These are phyloP conservation scores for Capromys pilorides DNA, from an alignment of 2,797 vertebrate genomes.

Conservation along the genomic window DNA sequence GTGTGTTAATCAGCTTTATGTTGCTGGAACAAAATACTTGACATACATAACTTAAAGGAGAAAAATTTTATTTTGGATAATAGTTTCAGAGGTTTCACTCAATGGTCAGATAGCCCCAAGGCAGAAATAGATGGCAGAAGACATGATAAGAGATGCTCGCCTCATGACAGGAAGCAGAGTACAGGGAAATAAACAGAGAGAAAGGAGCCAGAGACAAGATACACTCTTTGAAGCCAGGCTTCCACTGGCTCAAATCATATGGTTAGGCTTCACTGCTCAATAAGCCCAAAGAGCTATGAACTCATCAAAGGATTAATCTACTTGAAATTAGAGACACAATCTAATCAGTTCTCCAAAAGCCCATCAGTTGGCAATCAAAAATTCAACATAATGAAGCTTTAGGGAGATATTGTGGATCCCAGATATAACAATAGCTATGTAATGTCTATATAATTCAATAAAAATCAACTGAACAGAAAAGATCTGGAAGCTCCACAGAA, in stretches of 20 bases:
- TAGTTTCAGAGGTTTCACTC: too few relatives aligned
- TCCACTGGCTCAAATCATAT: too few relatives aligned
- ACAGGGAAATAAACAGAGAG: too few relatives aligned
- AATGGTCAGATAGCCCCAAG: too few relatives aligned
- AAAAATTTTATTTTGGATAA: too few relatives aligned
- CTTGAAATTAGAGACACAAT: not conserved
- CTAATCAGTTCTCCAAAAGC: not conserved
- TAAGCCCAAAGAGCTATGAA: not conserved
- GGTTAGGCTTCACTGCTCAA: not conserved
- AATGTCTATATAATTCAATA: not conserved
- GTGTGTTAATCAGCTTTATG: too few relatives aligned
- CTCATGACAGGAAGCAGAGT: too few relatives aligned
- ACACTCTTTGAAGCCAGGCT: not conserved
- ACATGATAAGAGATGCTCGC: too few relatives aligned
- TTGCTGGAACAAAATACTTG: too few relatives aligned
- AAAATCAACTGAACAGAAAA: constrained; percentile 37
- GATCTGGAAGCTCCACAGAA: constrained; percentile 31
- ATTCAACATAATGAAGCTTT: not conserved
- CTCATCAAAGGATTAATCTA: not conserved
- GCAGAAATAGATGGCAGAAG: too few relatives aligned
- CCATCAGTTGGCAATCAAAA: not conserved
- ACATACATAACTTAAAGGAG: too few relatives aligned
- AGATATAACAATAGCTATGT: not conserved
- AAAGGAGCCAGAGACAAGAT: not conserved
- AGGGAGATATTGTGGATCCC: not conserved